Conservation (phyloP, 2,888 invertebrate genomes). For the Nesidiocoris tenuis region DNA sequence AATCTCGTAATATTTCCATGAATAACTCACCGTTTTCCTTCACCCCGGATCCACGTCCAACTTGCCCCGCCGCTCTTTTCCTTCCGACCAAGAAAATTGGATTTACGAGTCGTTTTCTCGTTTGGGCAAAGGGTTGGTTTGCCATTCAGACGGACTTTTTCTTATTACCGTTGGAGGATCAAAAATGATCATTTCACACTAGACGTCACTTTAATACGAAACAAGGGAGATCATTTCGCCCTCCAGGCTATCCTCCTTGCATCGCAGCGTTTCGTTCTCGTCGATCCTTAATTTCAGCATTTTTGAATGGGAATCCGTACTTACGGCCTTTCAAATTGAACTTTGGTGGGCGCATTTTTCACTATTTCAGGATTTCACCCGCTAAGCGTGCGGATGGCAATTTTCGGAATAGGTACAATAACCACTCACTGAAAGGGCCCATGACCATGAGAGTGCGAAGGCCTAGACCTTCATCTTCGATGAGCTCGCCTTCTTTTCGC, state of each 20-base stretch:
- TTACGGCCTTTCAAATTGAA: no score
- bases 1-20: slow-evolving; percentile 46
- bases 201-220: slow-evolving; percentile 30
- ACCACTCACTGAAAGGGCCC: no score
- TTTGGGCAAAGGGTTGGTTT: slow-evolving; percentile 34
- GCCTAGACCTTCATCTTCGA: no score
- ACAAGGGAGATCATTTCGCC: neutral
- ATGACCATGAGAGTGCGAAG: no score
- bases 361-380: no score
- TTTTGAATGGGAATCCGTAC: no score
- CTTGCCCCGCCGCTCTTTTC: slow-evolving; percentile 13
- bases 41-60: neutral
- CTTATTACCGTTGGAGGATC: slow-evolving; percentile 33
- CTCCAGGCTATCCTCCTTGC: neutral
- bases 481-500: no score
- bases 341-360: no score
- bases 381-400: no score
- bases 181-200: slow-evolving; percentile 40
- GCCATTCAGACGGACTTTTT: neutral
- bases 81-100: slow-evolving; percentile 34
- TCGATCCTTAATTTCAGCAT: no score
- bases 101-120: slow-evolving; percentile 38
- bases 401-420: no score
- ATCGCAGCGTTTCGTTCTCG: no score
- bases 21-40: slow-evolving; percentile 43